These are phyloP conservation scores for Danaus melanippus DNA, from an alignment of 1,140 invertebrate species.

Conservation along the genomic window DNA sequence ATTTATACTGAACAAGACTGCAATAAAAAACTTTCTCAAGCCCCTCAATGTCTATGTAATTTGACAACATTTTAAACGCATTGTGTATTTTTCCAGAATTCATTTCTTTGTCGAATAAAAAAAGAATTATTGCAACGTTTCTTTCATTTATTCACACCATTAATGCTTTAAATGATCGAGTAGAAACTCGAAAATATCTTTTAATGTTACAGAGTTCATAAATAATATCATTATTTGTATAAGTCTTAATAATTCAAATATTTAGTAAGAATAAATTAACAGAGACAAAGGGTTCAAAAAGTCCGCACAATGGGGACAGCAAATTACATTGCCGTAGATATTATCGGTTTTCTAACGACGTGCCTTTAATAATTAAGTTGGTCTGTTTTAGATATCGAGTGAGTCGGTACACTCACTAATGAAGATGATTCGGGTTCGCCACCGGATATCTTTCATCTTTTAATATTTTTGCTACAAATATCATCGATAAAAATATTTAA, in stretches of 20 bases:
- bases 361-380: slow-evolving; percentile 42
- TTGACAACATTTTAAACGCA: slow-evolving; percentile 37
- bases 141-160: slow-evolving; percentile 5
- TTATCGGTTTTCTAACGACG: no score
- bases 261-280: no score
- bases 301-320: no score
- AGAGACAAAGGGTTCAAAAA: no score
- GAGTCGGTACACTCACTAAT: slow-evolving; percentile 45
- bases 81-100: slow-evolving; percentile 57
- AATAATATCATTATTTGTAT: no score
- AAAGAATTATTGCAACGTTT: slow-evolving; percentile 22
- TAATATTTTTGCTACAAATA: slow-evolving; percentile 14
- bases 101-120: slow-evolving; percentile 53
- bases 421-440: slow-evolving; percentile 30
- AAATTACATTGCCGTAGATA: no score
- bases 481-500: no score
- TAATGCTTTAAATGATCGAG: no score
- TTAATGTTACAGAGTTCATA: no score
- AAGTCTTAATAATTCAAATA: no score
- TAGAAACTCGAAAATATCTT: no score
- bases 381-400: slow-evolving; percentile 44
- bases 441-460: slow-evolving; percentile 10
- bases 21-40: slow-evolving; percentile 34
- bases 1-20: slow-evolving; percentile 56
- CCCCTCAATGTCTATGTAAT: slow-evolving; percentile 30